Evolutionary conservation across 2,797 vertebrate species (phyloP).

Genomic region (Pagetopsis macropterus): DNA sequence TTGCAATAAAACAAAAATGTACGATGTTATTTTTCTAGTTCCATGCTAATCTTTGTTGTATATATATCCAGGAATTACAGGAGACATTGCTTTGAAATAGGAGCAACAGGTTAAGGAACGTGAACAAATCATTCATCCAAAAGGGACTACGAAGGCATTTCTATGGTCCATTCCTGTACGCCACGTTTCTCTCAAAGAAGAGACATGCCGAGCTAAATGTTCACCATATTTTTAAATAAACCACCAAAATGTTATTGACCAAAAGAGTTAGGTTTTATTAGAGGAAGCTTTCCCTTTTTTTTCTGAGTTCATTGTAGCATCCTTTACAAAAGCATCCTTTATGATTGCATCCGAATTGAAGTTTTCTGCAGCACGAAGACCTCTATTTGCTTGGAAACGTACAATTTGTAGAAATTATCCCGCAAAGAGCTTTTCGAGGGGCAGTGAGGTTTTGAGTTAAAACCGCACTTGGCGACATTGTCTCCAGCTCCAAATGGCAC

Average conservation of each 20-base stretch:
- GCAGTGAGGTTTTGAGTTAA: constrained; percentile 23
- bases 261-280: not conserved
- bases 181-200: not conserved
- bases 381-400: constrained; percentile 12
- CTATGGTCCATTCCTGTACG: no score
- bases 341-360: not conserved
- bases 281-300: not conserved
- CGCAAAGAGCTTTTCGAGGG: constrained; percentile 11
- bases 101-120: not conserved
- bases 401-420: constrained; percentile 1
- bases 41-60: not conserved
- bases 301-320: not conserved
- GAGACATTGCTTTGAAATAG: not conserved
- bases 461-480: constrained; percentile 23
- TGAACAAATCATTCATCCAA: not conserved
- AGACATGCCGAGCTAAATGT: no score
- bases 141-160: not conserved
- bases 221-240: not conserved
- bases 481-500: constrained; percentile 15
- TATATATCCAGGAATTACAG: not conserved
- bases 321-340: not conserved
- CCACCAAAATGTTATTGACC: not conserved
- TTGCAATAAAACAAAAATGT: no score
- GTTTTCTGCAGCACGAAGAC: no score
- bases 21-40: no score